Evolutionary conservation across 2,888 invertebrate species (phyloP).

Genomic region (Drosophila nr. medialis): DNA sequence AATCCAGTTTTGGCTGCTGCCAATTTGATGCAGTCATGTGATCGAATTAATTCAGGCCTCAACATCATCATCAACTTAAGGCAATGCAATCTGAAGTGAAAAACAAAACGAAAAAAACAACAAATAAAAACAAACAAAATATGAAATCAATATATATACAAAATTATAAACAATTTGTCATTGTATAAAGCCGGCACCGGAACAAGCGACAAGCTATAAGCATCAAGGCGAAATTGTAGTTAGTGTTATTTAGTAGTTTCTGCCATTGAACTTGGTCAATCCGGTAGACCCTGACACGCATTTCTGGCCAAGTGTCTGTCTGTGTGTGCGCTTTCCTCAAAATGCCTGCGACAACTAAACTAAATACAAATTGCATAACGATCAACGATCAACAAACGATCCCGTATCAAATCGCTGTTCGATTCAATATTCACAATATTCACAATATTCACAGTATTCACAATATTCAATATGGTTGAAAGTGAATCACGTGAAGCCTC

Average conservation of each 20-base stretch:
- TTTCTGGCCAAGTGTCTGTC: conserved; percentile 36
- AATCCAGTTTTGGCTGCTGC: conserved; percentile 41
- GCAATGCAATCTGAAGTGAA: not conserved
- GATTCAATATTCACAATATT: too few species aligned
- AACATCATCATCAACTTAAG: conserved; percentile 1
- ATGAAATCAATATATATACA: not conserved
- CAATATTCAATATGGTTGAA: conserved; percentile 15
- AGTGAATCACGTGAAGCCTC: conserved; percentile 71
- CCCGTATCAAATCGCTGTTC: not conserved
- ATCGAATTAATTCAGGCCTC: conserved; percentile 64
- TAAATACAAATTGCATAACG: conserved; percentile 21
- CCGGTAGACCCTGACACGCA: conserved; percentile 63
- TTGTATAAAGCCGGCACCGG: conserved; percentile 26
- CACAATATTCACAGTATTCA: too few species aligned
- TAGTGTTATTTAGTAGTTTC: conserved; percentile 21
- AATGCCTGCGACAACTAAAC: conserved; percentile 8
- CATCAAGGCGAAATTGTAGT: conserved; percentile 1
- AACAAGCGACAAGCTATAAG: conserved; percentile 30
- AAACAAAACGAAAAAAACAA: not conserved
- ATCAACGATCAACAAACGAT: conserved; percentile 44
- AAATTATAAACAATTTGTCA: conserved; percentile 6
- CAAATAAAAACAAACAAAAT: not conserved
- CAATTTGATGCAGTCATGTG: conserved; percentile 66
- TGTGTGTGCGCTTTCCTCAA: conserved; percentile 53
- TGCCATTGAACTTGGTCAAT: conserved; percentile 67